Evolutionary conservation across 2,113 vertebrate genomes (phyloP).

Genomic region (Carlito syrichta): DNA sequence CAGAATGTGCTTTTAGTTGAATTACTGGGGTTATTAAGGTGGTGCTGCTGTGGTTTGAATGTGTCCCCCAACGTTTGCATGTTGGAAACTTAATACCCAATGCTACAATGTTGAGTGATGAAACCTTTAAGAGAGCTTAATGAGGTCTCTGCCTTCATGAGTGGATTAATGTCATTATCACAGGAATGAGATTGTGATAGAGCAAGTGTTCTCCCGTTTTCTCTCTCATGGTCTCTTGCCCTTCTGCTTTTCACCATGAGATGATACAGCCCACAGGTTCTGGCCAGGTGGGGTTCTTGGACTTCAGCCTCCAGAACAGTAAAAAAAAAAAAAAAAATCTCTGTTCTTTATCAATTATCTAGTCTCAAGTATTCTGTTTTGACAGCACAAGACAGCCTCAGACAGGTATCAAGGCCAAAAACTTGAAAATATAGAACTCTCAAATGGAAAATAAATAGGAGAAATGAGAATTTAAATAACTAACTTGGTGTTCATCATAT

Average conservation of each 20-base stretch:
- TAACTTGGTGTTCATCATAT: background rate
- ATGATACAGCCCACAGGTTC: background rate
- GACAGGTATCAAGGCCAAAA: background rate
- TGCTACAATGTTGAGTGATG: background rate
- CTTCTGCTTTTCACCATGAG: background rate
- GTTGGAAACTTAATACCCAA: background rate
- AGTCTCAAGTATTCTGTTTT: background rate
- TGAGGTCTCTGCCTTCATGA: background rate
- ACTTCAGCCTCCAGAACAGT: background rate
- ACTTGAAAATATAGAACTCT: background rate
- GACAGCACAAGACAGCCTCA: background rate
- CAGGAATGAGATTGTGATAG: background rate
- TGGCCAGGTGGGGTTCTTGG: background rate
- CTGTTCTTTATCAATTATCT: background rate
- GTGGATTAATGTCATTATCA: background rate
- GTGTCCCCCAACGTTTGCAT: background rate
- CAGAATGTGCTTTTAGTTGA: slow-evolving; percentile 11
- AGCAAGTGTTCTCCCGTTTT: too few relatives aligned
- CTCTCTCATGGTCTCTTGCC: background rate
- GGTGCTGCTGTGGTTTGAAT: background rate
- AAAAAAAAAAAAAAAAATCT: background rate
- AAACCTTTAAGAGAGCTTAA: background rate
- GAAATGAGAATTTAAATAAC: background rate
- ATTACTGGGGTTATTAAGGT: slow-evolving; percentile 24
- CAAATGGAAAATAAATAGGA: background rate